These are phyloP conservation scores for Thymelicus lineola DNA, from an alignment of 2,888 invertebrate genomes.

Conservation along the genomic window DNA sequence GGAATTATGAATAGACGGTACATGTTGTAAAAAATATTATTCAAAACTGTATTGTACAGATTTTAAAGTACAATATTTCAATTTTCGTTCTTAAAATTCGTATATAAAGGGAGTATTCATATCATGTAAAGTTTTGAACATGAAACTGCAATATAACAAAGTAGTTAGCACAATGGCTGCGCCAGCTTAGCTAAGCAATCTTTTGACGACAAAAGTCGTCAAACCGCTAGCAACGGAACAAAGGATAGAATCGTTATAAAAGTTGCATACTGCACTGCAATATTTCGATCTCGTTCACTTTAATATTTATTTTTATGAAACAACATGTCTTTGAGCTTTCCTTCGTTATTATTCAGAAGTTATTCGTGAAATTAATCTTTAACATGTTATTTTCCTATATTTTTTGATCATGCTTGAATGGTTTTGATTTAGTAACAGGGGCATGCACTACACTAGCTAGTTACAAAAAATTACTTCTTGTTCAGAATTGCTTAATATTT, in stretches of 20 bases:
- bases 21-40: not conserved
- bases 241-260: conserved; percentile 20
- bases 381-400: not conserved
- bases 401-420: too few species aligned
- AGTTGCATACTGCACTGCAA: conserved; percentile 22
- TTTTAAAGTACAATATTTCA: not conserved
- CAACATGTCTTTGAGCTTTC: conserved; percentile 9
- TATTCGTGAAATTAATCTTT: not conserved
- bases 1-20: too few species aligned
- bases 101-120: not conserved
- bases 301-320: conserved; percentile 10
- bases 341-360: not conserved
- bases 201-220: conserved; percentile 18
- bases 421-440: too few species aligned
- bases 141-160: conserved; percentile 11
- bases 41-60: not conserved
- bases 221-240: conserved; percentile 15
- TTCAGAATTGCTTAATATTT: not conserved
- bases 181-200: conserved; percentile 1
- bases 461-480: not conserved
- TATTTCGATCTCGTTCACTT: conserved; percentile 14
- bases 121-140: conserved; percentile 9
- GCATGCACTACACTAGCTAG: too few species aligned
- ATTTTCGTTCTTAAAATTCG: not conserved
- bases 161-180: conserved; percentile 8